phyloP scores from a whole-genome alignment of 2,797 vertebrate species.

The Myotis planiceps region DNA sequence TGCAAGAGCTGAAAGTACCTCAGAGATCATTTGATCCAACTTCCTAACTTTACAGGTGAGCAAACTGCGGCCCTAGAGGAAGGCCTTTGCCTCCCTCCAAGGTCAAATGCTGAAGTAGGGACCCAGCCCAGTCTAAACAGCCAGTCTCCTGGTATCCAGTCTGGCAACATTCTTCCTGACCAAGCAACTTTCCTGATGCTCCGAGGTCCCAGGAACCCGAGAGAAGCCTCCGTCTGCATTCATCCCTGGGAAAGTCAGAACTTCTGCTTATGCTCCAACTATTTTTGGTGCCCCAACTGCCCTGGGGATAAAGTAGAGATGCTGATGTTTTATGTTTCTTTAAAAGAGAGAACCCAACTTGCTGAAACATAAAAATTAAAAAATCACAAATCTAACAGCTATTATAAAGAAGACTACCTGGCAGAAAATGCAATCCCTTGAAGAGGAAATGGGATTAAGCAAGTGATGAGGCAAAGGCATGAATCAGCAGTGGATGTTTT shows the following conservation, averaged over 20 bases:
- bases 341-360: slow-evolving; percentile 54
- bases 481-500: slow-evolving; percentile 65
- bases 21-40: neutral
- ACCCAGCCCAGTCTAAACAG: neutral
- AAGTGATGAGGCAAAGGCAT: slow-evolving; percentile 65
- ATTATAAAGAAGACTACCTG: slow-evolving; percentile 62
- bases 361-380: slow-evolving; percentile 79
- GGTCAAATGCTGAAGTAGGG: neutral
- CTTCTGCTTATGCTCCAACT: slow-evolving; percentile 55
- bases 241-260: neutral
- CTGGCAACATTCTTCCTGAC: slow-evolving; percentile 22
- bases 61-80: neutral
- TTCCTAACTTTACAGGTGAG: neutral
- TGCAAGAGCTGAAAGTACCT: neutral
- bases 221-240: neutral
- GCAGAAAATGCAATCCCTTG: slow-evolving; percentile 60
- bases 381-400: slow-evolving; percentile 76
- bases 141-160: neutral
- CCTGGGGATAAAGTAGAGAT: slow-evolving; percentile 52
- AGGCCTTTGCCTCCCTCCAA: slow-evolving; percentile 2
- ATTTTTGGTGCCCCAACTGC: slow-evolving; percentile 59
- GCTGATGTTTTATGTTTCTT: slow-evolving; percentile 72
- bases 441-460: slow-evolving; percentile 48
- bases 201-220: neutral
- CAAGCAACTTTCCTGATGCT: slow-evolving; percentile 30